A percentile compares a stretch with the other conserved stretches of the same genome.
These are phyloP conservation scores for Acinonyx jubatus DNA, from an alignment of 2,113 vertebrate genomes.

Conservation along the genomic window DNA sequence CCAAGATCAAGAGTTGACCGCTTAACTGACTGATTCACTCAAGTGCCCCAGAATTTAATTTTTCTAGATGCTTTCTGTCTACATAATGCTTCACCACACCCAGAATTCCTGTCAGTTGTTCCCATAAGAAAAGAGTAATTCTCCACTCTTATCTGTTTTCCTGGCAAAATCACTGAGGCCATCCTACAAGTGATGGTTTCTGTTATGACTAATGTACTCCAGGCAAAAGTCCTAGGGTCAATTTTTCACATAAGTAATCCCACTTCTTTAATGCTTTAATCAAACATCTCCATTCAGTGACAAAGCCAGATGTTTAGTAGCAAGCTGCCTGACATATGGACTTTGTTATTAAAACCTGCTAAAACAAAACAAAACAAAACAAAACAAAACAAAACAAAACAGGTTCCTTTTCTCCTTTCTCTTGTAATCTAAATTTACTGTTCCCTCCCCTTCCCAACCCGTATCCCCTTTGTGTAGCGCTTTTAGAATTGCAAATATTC, in stretches of 20 bases:
- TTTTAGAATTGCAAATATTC: background rate
- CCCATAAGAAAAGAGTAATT: background rate
- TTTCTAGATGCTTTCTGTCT: background rate
- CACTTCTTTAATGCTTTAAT: background rate
- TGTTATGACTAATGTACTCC: background rate
- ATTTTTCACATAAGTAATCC: background rate
- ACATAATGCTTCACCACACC: background rate
- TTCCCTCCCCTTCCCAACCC: fast-evolving
- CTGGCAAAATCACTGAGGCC: background rate
- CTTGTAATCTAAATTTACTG: background rate
- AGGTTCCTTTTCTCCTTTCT: background rate
- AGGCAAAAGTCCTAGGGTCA: background rate
- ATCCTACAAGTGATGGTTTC: background rate
- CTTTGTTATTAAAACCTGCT: background rate
- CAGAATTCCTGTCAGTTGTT: background rate
- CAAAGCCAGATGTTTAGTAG: background rate
- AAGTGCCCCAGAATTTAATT: background rate
- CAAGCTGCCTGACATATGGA: background rate
- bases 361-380: too few species aligned
- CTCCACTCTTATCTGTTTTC: background rate
- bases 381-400: background rate
- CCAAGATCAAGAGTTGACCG: too few species aligned
- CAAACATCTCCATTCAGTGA: background rate
- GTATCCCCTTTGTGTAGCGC: too few species aligned
- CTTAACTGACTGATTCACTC: too few species aligned